Percentiles rank a stretch among this genome's conserved stretches.
Conservation (phyloP, 2,113 vertebrate genomes). For the Cranoglanis bouderius region DNA sequence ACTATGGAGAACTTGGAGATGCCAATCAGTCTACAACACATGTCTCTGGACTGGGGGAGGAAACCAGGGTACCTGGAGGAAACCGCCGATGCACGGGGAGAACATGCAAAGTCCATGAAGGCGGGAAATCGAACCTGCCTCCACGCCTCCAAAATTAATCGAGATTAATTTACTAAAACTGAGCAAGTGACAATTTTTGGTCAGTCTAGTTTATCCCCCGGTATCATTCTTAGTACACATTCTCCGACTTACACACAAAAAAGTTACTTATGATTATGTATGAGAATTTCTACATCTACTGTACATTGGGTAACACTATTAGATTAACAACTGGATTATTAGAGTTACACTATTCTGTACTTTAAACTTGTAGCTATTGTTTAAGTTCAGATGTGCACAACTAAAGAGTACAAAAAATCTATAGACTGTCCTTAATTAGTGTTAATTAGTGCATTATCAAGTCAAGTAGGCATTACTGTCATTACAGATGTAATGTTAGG, state of each 20-base stretch:
- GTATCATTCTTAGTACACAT: not conserved
- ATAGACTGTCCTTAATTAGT: not conserved
- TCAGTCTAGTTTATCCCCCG: not conserved
- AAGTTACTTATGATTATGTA: not conserved
- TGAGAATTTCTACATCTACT: not conserved
- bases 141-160: too few species aligned
- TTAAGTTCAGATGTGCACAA: not conserved
- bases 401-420: not conserved
- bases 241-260: not conserved
- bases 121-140: too few species aligned
- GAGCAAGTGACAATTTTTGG: not conserved
- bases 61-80: too few species aligned
- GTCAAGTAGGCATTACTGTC: not conserved
- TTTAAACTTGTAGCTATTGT: not conserved
- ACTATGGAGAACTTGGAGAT: too few species aligned
- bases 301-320: not conserved
- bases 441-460: not conserved
- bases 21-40: too few species aligned
- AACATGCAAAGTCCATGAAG: too few species aligned
- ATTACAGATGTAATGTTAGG: not conserved
- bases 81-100: too few species aligned
- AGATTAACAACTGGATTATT: not conserved
- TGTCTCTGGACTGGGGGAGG: too few species aligned
- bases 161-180: not conserved
- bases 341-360: not conserved